Evolutionary conservation across 2,113 vertebrate species (phyloP).

Genomic region (Bufo bufo): DNA sequence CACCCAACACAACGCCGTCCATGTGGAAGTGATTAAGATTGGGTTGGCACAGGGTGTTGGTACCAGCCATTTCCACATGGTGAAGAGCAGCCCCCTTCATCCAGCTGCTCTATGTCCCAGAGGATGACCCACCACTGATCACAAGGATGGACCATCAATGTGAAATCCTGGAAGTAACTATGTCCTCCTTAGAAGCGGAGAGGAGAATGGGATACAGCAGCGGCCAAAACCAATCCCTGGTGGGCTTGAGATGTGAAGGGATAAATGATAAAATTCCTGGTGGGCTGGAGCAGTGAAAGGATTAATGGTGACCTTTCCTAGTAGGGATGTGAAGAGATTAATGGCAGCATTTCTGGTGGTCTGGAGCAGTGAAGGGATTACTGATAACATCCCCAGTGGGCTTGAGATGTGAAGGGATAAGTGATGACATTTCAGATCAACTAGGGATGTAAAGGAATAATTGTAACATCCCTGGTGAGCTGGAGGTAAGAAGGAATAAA

Average conservation of each 20-base stretch:
- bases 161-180: too few relatives aligned
- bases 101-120: neutral
- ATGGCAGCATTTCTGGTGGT: neutral
- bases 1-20: neutral
- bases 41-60: neutral
- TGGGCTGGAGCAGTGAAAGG: too few relatives aligned
- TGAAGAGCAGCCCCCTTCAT: too few relatives aligned
- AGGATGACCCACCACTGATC: too few relatives aligned
- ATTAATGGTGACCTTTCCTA: too few relatives aligned
- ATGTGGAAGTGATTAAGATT: neutral
- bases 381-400: neutral
- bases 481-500: neutral
- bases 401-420: neutral
- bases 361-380: neutral
- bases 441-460: neutral
- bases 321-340: too few relatives aligned
- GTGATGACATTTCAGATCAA: neutral
- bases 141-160: neutral
- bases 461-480: neutral
- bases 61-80: too few relatives aligned
- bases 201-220: neutral
- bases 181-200: too few relatives aligned
- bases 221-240: too few relatives aligned
- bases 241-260: neutral
- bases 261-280: neutral